A percentile compares a stretch with the other conserved stretches of the same genome.
Conservation (phyloP, 2,888 invertebrate species). For the Torymus tubicola region DNA sequence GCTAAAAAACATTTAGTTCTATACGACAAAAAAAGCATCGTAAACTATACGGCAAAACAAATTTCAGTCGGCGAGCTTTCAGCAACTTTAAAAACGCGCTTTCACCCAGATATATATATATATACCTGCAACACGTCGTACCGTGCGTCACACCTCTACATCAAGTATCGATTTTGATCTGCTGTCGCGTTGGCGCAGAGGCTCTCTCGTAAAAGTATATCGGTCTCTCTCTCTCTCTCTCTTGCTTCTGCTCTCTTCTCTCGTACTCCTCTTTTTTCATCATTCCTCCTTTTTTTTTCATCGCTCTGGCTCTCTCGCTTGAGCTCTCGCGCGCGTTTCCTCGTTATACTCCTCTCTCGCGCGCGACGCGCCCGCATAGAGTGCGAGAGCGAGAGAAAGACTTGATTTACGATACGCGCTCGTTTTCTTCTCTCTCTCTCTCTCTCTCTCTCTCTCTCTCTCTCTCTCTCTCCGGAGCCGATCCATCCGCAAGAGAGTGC, state of each 20-base stretch:
- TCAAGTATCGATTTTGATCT: slow-evolving; percentile 44
- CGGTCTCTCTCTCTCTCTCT: slow-evolving; percentile 47
- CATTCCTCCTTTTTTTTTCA: slow-evolving; percentile 13
- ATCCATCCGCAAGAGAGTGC: too few relatives aligned
- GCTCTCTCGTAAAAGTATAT: slow-evolving; percentile 44
- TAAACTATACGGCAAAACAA: too few relatives aligned
- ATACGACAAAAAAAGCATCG: background rate
- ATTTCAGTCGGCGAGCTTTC: slow-evolving; percentile 16
- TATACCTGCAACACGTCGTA: background rate
- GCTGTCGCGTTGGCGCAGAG: slow-evolving; percentile 2
- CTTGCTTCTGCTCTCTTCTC: slow-evolving; percentile 22
- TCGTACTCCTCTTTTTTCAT: slow-evolving; percentile 30
- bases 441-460: too few relatives aligned
- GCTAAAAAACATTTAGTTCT: too few relatives aligned
- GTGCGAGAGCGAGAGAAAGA: slow-evolving; percentile 46
- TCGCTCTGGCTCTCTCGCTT: background rate
- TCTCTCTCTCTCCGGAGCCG: too few relatives aligned
- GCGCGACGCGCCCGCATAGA: slow-evolving; percentile 49
- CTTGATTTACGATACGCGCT: slow-evolving; percentile 64
- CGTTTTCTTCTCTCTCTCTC: slow-evolving; percentile 59
- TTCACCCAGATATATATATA: slow-evolving; percentile 2
- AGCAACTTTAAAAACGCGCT: slow-evolving; percentile 40
- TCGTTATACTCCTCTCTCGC: slow-evolving; percentile 47
- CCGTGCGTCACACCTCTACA: too few relatives aligned
- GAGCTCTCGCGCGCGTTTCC: slow-evolving; percentile 57